Evolutionary conservation across 2,797 vertebrate genomes (phyloP), one percentile per base, ranked within the genome.

Genomic region (Myotis myotis): DNA sequence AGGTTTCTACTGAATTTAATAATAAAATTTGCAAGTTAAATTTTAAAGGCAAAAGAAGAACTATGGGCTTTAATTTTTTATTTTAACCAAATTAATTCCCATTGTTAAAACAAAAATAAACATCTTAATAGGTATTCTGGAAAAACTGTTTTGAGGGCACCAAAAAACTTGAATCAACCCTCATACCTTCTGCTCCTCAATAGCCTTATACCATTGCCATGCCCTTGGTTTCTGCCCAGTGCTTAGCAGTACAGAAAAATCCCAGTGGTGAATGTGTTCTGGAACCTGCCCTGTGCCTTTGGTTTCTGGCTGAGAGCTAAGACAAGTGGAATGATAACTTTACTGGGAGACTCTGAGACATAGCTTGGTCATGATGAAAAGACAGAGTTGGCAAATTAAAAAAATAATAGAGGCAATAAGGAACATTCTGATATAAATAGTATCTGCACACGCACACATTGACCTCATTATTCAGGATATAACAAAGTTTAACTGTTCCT

Each of bases 91-190:
- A 57, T 75, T 51, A 87, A 80, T 90, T 75, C 6, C 13, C 49
- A 62, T 12, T 15, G 25, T 79, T 89, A 95, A 94, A 92, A 60
- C 25, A 22, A 84, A 94, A 93, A 79, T 83, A 83, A 89, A 79
- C 36, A 28, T 93, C 66, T 85, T 38, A 91, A 49, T 60, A 71
- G 36, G 38, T 41, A 41, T 76, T 84, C 47, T 36, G 17, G 75
- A 53, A 91, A 94, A 94, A 51, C 6, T 30, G 19, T 74, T 87
- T 81, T 84, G 68, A 90, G 57, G 66, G 25, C 13, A 62, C 22
- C 4, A 10, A 38, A 60, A 78, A 38, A 19, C 20, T 68, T 41
- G 28, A 47, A 36, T 68, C 13, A 81, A 44, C 9, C 4, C 30
- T 36, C 9, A 16, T 2, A 51, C 3, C 6, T 79, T 79, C 41